Evolutionary conservation across 1,140 invertebrate species (phyloP).

Genomic region (Drosophila pachea): DNA sequence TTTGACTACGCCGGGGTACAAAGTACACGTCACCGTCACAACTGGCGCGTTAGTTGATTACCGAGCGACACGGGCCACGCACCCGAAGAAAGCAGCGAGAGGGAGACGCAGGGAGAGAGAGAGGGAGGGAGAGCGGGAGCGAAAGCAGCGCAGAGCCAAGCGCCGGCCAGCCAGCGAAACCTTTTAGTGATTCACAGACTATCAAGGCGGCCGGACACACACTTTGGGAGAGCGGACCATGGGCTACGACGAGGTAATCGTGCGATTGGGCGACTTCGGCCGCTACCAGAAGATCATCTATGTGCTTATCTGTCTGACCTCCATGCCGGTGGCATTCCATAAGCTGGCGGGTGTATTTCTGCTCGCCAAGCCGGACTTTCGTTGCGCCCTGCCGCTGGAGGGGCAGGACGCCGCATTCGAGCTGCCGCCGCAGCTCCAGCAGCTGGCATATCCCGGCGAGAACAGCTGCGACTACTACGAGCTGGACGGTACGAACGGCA

Average conservation of each 20-base stretch:
- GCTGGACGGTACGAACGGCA: slow-evolving; percentile 64
- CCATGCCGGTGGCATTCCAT: slow-evolving; percentile 87
- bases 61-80: slow-evolving; percentile 27
- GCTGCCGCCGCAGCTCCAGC: slow-evolving; percentile 78
- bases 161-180: not conserved
- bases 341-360: slow-evolving; percentile 88
- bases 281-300: slow-evolving; percentile 86
- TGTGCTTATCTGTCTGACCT: slow-evolving; percentile 85
- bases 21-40: slow-evolving; percentile 41
- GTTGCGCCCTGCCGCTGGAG: slow-evolving; percentile 83
- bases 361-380: slow-evolving; percentile 82
- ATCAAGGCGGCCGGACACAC: not conserved
- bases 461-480: slow-evolving; percentile 80
- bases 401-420: slow-evolving; percentile 79
- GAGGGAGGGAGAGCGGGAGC: not conserved
- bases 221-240: slow-evolving; percentile 75
- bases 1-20: slow-evolving; percentile 13
- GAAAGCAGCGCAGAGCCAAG: not conserved
- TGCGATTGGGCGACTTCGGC: slow-evolving; percentile 86
- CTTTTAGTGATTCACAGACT: slow-evolving; percentile 24
- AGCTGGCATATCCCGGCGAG: slow-evolving; percentile 82
- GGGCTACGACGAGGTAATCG: slow-evolving; percentile 87
- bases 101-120: not conserved
- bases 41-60: not conserved
- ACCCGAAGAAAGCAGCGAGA: slow-evolving; percentile 8